Conservation (phyloP, 2,888 invertebrate genomes). For the Branchipolynoe longqiensis region DNA sequence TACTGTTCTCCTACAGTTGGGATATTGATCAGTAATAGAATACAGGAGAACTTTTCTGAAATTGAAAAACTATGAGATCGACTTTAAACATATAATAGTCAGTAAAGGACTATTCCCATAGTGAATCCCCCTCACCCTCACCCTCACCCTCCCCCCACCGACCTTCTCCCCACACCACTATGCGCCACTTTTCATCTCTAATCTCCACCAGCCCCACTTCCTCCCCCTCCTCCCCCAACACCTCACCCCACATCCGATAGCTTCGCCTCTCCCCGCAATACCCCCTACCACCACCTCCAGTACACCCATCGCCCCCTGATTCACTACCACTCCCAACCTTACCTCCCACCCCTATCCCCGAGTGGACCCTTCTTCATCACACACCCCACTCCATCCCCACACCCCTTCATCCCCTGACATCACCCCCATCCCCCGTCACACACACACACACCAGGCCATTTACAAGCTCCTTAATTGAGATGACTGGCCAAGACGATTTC, state of each 20-base stretch:
- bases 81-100: too few relatives aligned
- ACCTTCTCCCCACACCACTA: background rate
- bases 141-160: background rate
- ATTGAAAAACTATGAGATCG: too few relatives aligned
- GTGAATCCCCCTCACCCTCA: background rate
- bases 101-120: too few relatives aligned
- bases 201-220: background rate
- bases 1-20: too few relatives aligned
- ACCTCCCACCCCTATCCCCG: background rate
- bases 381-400: background rate
- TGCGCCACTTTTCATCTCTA: background rate
- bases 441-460: conserved; percentile 20
- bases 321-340: background rate
- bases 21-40: too few relatives aligned
- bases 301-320: background rate
- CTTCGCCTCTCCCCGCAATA: background rate
- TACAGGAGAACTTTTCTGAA: too few relatives aligned
- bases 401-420: background rate
- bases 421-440: background rate
- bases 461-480: conserved; percentile 33
- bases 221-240: background rate
- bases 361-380: background rate
- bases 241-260: background rate
- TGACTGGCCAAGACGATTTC: too few relatives aligned
- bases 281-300: background rate